Conservation (phyloP, 2,113 vertebrate genomes). For the Nyctibius bracteatus region DNA sequence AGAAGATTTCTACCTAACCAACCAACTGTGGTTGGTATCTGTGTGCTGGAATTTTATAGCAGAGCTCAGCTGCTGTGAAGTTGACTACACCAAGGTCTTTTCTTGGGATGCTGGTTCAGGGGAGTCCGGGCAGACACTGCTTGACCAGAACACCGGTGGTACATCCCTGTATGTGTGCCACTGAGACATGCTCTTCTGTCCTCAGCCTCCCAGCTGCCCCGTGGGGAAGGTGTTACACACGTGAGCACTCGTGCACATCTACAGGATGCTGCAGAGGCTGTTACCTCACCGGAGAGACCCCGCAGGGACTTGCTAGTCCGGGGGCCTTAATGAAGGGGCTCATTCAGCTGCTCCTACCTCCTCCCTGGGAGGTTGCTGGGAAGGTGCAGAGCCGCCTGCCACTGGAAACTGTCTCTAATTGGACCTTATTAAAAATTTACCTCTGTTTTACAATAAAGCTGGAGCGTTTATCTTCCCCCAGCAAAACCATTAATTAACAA, state of each 20-base stretch:
- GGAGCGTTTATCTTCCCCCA: constrained; percentile 31
- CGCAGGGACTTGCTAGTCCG: not conserved
- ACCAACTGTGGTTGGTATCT: not conserved
- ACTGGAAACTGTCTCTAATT: constrained; percentile 9
- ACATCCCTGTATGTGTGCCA: not conserved
- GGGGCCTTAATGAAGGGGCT: not conserved
- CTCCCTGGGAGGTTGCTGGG: not conserved
- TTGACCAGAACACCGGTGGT: not conserved
- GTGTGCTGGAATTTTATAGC: not conserved
- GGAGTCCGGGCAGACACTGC: not conserved
- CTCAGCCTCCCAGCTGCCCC: not conserved
- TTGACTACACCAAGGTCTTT: not conserved
- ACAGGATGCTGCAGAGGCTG: not conserved
- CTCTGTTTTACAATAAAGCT: constrained; percentile 28
- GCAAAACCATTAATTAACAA: constrained; percentile 35
- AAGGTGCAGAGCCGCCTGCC: not conserved
- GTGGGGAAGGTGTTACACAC: accelerated
- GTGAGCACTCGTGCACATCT: accelerated
- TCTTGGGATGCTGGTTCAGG: not conserved
- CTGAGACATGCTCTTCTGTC: not conserved
- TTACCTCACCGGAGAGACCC: not conserved
- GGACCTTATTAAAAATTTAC: constrained; percentile 51
- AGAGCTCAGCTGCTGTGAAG: not conserved
- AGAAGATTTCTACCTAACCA: not conserved
- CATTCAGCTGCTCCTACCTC: not conserved